Evolutionary conservation across 2,888 invertebrate species (phyloP).

Genomic region (Catocala fraxini): DNA sequence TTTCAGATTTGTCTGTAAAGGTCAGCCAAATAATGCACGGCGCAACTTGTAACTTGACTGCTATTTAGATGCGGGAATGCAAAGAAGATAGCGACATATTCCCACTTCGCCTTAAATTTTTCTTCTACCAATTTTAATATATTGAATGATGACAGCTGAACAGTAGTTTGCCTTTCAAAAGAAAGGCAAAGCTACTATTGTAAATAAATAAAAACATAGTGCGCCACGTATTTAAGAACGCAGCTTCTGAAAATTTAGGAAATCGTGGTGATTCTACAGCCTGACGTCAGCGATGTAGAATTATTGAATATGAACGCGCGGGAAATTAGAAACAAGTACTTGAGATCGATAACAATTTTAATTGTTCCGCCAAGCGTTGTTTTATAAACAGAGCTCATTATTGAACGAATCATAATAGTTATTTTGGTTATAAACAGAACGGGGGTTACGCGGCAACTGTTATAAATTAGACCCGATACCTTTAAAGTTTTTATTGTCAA

Average conservation of each 20-base stretch:
- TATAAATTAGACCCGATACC: constrained; percentile 66
- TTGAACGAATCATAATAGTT: constrained; percentile 59
- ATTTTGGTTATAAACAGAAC: constrained; percentile 59
- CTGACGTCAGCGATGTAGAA: constrained; percentile 38
- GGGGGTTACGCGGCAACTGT: constrained; percentile 48
- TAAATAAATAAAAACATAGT: too few relatives aligned
- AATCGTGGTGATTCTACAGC: constrained; percentile 23
- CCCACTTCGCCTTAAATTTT: too few relatives aligned
- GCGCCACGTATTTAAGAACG: too few relatives aligned
- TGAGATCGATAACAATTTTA: constrained; percentile 68
- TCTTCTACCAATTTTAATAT: too few relatives aligned
- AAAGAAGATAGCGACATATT: too few relatives aligned
- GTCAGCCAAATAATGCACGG: too few relatives aligned
- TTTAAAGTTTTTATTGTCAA: constrained; percentile 53
- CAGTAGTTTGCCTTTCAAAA: too few relatives aligned
- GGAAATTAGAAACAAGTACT: constrained; percentile 58
- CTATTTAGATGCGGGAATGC: too few relatives aligned
- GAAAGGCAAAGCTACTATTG: too few relatives aligned
- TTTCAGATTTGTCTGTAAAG: too few relatives aligned
- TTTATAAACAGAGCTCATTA: constrained; percentile 72
- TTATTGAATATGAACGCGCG: constrained; percentile 47
- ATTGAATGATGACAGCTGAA: too few relatives aligned
- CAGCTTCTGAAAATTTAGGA: neutral
- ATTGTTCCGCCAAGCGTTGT: constrained; percentile 66
- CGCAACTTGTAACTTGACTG: too few relatives aligned